Percentiles rank a stretch among this genome's conserved stretches.
These are phyloP conservation scores for Salvelinus fontinalis DNA, from an alignment of 2,113 vertebrate species.

Conservation along the genomic window DNA sequence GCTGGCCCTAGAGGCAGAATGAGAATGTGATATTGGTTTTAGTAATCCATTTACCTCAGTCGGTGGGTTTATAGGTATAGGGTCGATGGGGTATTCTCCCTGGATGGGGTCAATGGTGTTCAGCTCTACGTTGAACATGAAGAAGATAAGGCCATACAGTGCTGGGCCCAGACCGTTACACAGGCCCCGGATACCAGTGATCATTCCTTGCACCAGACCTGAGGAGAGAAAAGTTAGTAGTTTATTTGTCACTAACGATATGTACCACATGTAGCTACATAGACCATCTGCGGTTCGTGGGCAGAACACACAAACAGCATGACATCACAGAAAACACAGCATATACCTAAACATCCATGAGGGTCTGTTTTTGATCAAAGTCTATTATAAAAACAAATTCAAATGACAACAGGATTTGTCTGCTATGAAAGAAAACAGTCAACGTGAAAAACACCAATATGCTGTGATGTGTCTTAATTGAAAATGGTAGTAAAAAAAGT, in stretches of 20 bases:
- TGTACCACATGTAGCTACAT: neutral
- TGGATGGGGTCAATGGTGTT: slow-evolving; percentile 78
- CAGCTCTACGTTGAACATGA: slow-evolving; percentile 91
- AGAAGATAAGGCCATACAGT: slow-evolving; percentile 93
- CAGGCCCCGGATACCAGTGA: slow-evolving; percentile 92
- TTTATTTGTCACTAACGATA: neutral
- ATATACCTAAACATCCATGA: neutral
- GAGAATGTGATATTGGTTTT: no score
- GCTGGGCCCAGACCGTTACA: slow-evolving; percentile 95
- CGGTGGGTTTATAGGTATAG: slow-evolving; percentile 64
- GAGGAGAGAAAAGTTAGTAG: slow-evolving; percentile 1
- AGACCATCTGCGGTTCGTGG: no score
- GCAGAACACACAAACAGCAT: neutral
- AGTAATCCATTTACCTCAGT: slow-evolving; percentile 34
- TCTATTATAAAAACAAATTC: neutral
- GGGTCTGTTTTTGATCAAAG: neutral
- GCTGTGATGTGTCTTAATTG: no score
- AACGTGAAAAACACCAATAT: no score
- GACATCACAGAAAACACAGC: neutral
- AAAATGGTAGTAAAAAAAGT: no score
- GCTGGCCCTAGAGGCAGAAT: no score
- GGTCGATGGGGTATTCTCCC: slow-evolving; percentile 67
- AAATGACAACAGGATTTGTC: neutral
- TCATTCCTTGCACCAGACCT: slow-evolving; percentile 95
- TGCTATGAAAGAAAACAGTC: neutral